Evolutionary conservation across 2,797 vertebrate genomes (phyloP).

Genomic region (Enoplosus armatus): DNA sequence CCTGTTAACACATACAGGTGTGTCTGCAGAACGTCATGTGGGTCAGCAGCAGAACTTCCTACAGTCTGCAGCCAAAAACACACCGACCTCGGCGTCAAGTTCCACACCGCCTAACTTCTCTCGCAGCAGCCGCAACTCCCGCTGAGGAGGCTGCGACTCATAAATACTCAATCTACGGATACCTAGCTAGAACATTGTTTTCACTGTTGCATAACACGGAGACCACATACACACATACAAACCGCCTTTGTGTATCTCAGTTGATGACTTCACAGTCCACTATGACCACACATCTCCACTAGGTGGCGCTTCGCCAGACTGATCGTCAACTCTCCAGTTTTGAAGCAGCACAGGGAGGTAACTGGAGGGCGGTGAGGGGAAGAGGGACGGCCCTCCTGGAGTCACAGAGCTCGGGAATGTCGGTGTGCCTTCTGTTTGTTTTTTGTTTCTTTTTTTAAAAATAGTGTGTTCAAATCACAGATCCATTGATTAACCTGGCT

Average conservation of each 20-base stretch:
- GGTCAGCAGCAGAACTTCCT: slow-evolving; percentile 75
- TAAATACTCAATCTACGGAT: slow-evolving; percentile 88
- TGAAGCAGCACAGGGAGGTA: slow-evolving; percentile 75
- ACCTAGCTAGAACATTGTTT: slow-evolving; percentile 82
- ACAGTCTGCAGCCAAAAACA: slow-evolving; percentile 85
- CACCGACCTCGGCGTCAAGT: slow-evolving; percentile 86
- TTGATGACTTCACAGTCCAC: slow-evolving; percentile 80
- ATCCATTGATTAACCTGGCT: slow-evolving; percentile 84
- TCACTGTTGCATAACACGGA: slow-evolving; percentile 80
- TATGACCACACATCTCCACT: slow-evolving; percentile 54
- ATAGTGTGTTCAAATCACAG: slow-evolving; percentile 81
- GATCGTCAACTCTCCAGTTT: slow-evolving; percentile 64
- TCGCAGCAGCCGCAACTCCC: slow-evolving; percentile 86
- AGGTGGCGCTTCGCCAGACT: slow-evolving; percentile 61
- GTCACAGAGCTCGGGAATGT: slow-evolving; percentile 82
- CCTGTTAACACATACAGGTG: slow-evolving; percentile 78
- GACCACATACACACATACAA: slow-evolving; percentile 81
- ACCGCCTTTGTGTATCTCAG: slow-evolving; percentile 86
- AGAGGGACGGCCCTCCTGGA: slow-evolving; percentile 63
- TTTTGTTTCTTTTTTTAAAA: slow-evolving; percentile 61
- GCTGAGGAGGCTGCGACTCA: slow-evolving; percentile 74
- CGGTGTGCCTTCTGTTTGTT: slow-evolving; percentile 81
- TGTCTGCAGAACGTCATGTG: slow-evolving; percentile 84
- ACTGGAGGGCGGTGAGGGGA: slow-evolving; percentile 43
- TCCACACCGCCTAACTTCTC: slow-evolving; percentile 60